Evolutionary conservation across 2,113 vertebrate genomes (phyloP), one percentile per base, ranked within the genome.

Genomic region (Pimephales promelas): DNA sequence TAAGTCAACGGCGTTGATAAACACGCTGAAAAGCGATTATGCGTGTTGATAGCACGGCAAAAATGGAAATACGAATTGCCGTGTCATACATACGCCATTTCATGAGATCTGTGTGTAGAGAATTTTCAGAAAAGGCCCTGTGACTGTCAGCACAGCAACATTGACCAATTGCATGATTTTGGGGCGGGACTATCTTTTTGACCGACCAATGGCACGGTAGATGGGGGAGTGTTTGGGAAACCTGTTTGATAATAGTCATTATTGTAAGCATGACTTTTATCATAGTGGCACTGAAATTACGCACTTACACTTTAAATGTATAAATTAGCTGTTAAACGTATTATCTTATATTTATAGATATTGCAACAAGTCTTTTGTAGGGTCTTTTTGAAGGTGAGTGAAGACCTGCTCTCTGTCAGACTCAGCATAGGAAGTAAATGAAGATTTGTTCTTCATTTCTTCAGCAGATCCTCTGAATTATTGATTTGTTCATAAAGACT

Each of bases 401-500:
- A 10, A 11, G 52, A 36, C 13, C 10, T 10, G 7, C 13, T 78
- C 8, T 76, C 73, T n/a, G 57, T 28, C 24, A 28, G 28, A 28
- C 28, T 28, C 28, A 73, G 34, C 52, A 54, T 34, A 20, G 66
- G 26, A 66, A 80, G 36, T 43, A 73, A 18, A 76, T 81, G 22
- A 31, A 20, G 34, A 72, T 62, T 62, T 74, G 47, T 78, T 76
- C 24, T 16, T 66, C 52, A 79, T 59, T 76, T 71, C 49, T 31
- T 62, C 45, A 83, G 61, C 49, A 66, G 73, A 68, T 22, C 52
- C 26, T 80, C 18, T 88, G 52, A 87, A 90, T 90, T 75, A 90
- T 87, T 90, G 9, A 88, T 86, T 49, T 72, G 22, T 26, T 86
- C 57, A 81, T 83, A 74, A 71, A 76, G 40, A 87, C 81, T 88